These are phyloP conservation scores for Vanessa atalanta DNA, from an alignment of 1,140 invertebrate species.

Conservation along the genomic window DNA sequence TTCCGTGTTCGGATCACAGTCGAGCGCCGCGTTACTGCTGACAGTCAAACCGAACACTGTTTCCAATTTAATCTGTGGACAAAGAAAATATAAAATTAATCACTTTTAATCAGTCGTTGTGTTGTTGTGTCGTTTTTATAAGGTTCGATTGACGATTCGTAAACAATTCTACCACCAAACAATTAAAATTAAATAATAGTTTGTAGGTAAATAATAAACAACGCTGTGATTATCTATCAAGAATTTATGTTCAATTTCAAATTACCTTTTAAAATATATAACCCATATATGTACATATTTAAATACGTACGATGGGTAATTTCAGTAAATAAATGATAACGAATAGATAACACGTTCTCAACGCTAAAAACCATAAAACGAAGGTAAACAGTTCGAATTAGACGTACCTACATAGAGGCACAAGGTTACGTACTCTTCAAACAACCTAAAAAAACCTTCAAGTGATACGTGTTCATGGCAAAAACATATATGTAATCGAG, in stretches of 20 bases:
- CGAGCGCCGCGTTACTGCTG: constrained; percentile 93
- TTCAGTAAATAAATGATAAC: not conserved
- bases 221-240: no score
- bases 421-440: constrained; percentile 23
- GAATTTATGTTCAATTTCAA: no score
- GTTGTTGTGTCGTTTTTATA: no score
- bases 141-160: no score
- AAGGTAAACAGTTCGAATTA: constrained; percentile 26
- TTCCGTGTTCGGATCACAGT: constrained; percentile 92
- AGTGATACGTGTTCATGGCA: constrained; percentile 18
- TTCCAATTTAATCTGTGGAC: constrained; percentile 93
- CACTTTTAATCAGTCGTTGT: no score
- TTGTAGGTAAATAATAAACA: no score
- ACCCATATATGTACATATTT: no score
- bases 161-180: no score
- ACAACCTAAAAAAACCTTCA: constrained; percentile 30
- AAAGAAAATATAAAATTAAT: constrained; percentile 49
- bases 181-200: no score
- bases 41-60: constrained; percentile 95
- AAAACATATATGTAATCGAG: not conserved
- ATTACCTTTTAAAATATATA: no score
- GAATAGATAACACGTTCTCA: constrained; percentile 6
- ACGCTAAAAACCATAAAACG: constrained; percentile 14
- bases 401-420: constrained; percentile 18
- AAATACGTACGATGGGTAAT: no score